Conservation (phyloP, 2,888 invertebrate genomes). For the Lymantria monacha region DNA sequence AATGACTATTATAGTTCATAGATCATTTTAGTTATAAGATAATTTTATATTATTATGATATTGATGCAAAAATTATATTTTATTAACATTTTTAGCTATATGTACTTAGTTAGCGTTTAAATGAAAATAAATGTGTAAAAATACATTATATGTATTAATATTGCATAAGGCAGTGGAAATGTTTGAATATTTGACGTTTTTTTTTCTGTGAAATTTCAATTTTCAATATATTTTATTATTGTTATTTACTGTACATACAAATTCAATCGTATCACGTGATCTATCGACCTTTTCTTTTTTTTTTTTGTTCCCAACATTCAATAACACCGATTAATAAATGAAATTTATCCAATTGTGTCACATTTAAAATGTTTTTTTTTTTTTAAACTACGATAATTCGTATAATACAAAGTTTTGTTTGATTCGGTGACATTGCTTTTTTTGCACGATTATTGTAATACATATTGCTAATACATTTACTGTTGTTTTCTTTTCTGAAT, state of each 20-base stretch:
- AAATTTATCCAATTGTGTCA: conserved; percentile 36
- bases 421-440: conserved; percentile 1
- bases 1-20: neutral
- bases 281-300: conserved; percentile 13
- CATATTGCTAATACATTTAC: too few relatives aligned
- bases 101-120: neutral
- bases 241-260: neutral
- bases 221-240: neutral
- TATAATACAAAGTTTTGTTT: conserved; percentile 6
- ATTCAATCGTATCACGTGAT: conserved; percentile 9
- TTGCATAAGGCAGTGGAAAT: neutral
- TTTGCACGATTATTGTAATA: too few relatives aligned
- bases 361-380: conserved; percentile 7
- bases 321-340: conserved; percentile 30
- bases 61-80: neutral
- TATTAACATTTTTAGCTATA: neutral
- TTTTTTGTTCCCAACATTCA: conserved; percentile 45
- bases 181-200: neutral
- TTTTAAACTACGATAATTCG: conserved; percentile 6
- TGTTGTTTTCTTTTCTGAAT: too few relatives aligned
- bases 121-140: neutral
- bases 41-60: neutral
- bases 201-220: neutral
- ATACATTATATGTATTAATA: neutral
- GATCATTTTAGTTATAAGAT: too few relatives aligned